phyloP scores from a whole-genome alignment of 2,113 vertebrate genomes.

The Passer domesticus region DNA sequence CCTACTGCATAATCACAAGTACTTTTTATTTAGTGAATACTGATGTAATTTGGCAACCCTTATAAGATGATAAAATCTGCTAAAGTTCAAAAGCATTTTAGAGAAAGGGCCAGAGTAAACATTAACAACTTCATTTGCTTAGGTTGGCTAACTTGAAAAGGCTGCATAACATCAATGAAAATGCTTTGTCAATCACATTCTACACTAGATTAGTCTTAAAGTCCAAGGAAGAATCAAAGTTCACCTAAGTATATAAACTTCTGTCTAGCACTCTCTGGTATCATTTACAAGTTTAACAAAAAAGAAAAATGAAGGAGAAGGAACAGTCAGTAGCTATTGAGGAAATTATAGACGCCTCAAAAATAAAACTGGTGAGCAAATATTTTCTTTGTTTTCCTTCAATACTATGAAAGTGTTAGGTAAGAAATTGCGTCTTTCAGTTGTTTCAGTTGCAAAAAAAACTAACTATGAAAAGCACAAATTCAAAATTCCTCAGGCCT shows the following conservation, averaged over 20 bases:
- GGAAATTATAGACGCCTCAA: slow-evolving; percentile 72
- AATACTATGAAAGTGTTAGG: background rate
- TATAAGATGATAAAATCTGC: slow-evolving; percentile 53
- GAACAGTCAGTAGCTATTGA: slow-evolving; percentile 64
- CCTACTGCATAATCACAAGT: background rate
- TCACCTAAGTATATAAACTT: slow-evolving; percentile 72
- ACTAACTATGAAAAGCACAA: background rate
- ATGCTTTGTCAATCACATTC: slow-evolving; percentile 75
- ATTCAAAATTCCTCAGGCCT: background rate
- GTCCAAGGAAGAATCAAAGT: slow-evolving; percentile 88
- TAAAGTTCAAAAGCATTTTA: slow-evolving; percentile 66
- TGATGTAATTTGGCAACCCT: slow-evolving; percentile 44
- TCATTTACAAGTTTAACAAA: slow-evolving; percentile 37
- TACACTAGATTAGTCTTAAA: slow-evolving; percentile 86
- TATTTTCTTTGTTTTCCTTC: slow-evolving; percentile 59
- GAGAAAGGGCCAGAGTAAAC: slow-evolving; percentile 68
- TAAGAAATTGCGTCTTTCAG: background rate
- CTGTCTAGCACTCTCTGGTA: slow-evolving; percentile 52
- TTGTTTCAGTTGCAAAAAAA: background rate
- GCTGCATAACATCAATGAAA: slow-evolving; percentile 60
- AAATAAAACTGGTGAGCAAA: slow-evolving; percentile 77
- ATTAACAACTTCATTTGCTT: slow-evolving; percentile 73
- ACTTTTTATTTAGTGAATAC: slow-evolving; percentile 52
- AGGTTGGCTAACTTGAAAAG: slow-evolving; percentile 70
- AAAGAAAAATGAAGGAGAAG: slow-evolving; percentile 75